Evolutionary conservation across 2,113 vertebrate species (phyloP).

Genomic region (Scortum barcoo): DNA sequence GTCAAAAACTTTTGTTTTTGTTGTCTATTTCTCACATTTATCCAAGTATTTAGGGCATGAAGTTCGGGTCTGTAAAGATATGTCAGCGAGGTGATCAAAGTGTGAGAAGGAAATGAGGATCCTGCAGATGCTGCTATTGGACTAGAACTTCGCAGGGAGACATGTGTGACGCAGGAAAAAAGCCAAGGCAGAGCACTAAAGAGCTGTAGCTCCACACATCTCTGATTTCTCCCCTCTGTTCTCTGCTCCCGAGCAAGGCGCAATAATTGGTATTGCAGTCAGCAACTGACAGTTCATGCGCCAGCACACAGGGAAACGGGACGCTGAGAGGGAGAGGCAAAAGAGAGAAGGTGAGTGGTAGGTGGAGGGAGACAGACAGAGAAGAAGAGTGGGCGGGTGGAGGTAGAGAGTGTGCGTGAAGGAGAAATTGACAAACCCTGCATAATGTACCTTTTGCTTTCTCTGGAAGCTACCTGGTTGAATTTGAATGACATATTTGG

Average conservation of each 20-base stretch:
- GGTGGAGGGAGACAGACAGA: constrained; percentile 28
- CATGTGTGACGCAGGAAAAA: constrained; percentile 32
- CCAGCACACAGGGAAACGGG: constrained; percentile 49
- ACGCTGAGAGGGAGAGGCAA: constrained; percentile 25
- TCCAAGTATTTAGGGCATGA: neutral
- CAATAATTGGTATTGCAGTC: constrained; percentile 69
- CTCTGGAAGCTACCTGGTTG: constrained; percentile 33
- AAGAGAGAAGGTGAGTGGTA: constrained; percentile 36
- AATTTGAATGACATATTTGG: constrained; percentile 39
- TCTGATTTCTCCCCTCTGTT: constrained; percentile 62
- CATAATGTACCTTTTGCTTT: neutral
- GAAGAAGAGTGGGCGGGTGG: constrained; percentile 21
- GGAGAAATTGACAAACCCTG: constrained; percentile 34
- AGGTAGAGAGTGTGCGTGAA: constrained; percentile 17
- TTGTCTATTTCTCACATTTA: neutral
- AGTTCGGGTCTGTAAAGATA: neutral
- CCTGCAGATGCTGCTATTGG: constrained; percentile 4
- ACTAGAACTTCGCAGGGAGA: constrained; percentile 26
- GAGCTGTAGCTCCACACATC: constrained; percentile 37
- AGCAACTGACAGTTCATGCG: constrained; percentile 48
- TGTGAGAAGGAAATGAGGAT: constrained; percentile 39
- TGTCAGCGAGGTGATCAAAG: neutral
- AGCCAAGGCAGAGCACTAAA: constrained; percentile 18
- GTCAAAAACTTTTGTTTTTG: neutral
- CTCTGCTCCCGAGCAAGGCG: constrained; percentile 41